Percentiles rank a stretch among this genome's conserved stretches.
phyloP scores from a whole-genome alignment of 2,113 vertebrate genomes.

The Seriola dumerili region DNA sequence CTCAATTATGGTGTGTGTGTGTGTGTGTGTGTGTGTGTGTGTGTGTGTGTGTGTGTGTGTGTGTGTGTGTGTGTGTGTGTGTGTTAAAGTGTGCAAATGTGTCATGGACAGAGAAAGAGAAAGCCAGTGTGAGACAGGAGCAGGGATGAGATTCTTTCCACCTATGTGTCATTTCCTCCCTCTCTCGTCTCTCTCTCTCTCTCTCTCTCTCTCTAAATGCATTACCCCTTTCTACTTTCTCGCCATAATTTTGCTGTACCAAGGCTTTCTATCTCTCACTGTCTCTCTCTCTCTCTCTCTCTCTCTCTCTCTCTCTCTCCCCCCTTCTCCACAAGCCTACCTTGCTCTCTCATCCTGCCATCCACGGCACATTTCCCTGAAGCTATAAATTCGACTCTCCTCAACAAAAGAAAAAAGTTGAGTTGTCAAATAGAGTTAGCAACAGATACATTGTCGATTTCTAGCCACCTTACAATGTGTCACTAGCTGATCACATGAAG shows the following conservation, averaged over 20 bases:
- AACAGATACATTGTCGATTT: conserved; percentile 32
- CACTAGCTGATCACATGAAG: conserved; percentile 35
- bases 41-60: conserved; percentile 17
- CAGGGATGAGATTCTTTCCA: conserved; percentile 75
- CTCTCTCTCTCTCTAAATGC: conserved; percentile 14
- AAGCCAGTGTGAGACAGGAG: conserved; percentile 51
- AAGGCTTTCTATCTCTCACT: conserved; percentile 28
- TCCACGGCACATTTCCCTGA: conserved; percentile 25
- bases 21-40: conserved; percentile 14
- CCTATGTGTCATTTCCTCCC: conserved; percentile 73
- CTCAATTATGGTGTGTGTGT: conserved; percentile 51
- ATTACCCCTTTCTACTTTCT: conserved; percentile 29
- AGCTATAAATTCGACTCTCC: conserved; percentile 33
- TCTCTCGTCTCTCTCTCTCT: conserved; percentile 17
- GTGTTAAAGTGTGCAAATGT: conserved; percentile 7
- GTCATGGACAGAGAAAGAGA: conserved; percentile 26
- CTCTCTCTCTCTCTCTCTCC: conserved; percentile 37
- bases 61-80: conserved; percentile 17
- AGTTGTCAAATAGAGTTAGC: conserved; percentile 34
- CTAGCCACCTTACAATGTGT: conserved; percentile 17
- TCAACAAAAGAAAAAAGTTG: conserved; percentile 26
- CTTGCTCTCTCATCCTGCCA: conserved; percentile 26
- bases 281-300: neutral
- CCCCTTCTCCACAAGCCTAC: neutral
- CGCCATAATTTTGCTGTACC: conserved; percentile 42